Conservation (phyloP, 92 coral and sea anemone genomes). For the Metridium senile region DNA sequence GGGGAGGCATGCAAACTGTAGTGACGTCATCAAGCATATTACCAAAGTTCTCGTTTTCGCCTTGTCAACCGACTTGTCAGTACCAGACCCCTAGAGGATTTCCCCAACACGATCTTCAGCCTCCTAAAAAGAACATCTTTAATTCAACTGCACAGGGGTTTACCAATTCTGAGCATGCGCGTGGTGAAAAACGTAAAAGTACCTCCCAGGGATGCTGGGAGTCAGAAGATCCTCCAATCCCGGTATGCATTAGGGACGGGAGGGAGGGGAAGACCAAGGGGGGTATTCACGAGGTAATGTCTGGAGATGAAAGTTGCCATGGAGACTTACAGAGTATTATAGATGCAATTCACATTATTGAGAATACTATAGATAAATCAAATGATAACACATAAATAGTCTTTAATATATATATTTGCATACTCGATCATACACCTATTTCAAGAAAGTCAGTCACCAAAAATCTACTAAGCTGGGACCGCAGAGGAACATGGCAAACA, state of each 20-base stretch:
- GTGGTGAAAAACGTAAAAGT: slow-evolving; percentile 17
- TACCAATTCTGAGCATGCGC: neutral
- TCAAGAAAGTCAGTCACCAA: too few species aligned
- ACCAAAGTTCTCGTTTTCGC: neutral
- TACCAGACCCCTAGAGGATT: neutral
- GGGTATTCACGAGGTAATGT: neutral
- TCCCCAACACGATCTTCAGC: neutral
- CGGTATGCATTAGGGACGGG: neutral
- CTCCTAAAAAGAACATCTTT: slow-evolving; percentile 16
- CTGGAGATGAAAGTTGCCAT: neutral
- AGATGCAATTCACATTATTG: slow-evolving; percentile 69
- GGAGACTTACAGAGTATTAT: slow-evolving; percentile 57
- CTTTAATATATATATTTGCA: too few species aligned
- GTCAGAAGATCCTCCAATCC: neutral
- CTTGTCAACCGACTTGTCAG: neutral
- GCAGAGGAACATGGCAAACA: too few species aligned
- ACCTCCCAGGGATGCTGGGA: neutral
- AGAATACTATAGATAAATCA: slow-evolving; percentile 15
- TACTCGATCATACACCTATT: too few species aligned
- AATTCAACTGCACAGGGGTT: neutral
- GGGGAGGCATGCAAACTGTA: neutral
- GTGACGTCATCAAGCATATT: neutral
- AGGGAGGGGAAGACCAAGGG: slow-evolving; percentile 3
- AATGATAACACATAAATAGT: neutral
- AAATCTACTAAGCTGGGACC: too few species aligned